Percentiles rank a stretch among this genome's conserved stretches.
These are phyloP conservation scores for Morelia viridis DNA, from an alignment of 2,797 vertebrate species.

Conservation along the genomic window DNA sequence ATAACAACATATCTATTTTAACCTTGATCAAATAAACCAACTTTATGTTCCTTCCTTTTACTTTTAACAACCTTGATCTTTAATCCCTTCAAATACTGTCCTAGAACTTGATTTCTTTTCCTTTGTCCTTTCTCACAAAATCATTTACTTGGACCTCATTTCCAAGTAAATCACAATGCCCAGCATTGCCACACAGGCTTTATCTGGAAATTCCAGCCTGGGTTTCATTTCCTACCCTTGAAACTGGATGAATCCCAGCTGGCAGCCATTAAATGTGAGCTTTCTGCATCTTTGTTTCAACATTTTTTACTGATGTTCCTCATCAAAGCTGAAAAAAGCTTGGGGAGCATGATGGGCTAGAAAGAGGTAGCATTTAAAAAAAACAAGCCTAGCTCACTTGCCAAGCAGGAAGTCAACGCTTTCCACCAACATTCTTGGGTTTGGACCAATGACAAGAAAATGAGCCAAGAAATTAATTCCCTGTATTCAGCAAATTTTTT, in stretches of 20 bases:
- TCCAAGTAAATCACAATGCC: not conserved
- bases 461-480: conserved; percentile 10
- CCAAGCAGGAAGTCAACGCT: not conserved
- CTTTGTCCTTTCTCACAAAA: too few relatives aligned
- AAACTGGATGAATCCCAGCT: not conserved
- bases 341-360: not conserved
- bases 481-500: not conserved
- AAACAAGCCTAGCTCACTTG: not conserved
- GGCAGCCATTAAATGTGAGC: not conserved
- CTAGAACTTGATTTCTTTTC: too few relatives aligned
- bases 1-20: too few relatives aligned
- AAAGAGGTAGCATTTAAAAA: not conserved
- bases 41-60: too few relatives aligned
- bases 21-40: too few relatives aligned
- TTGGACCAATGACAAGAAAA: not conserved
- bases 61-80: too few relatives aligned
- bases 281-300: not conserved
- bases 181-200: not conserved
- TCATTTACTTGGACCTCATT: not conserved
- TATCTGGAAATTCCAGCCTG: not conserved
- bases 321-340: not conserved
- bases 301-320: not conserved
- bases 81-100: too few relatives aligned
- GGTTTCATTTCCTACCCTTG: not conserved
- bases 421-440: not conserved